Evolutionary conservation across 2,797 vertebrate genomes (phyloP).

Genomic region (Taenioides sp.): DNA sequence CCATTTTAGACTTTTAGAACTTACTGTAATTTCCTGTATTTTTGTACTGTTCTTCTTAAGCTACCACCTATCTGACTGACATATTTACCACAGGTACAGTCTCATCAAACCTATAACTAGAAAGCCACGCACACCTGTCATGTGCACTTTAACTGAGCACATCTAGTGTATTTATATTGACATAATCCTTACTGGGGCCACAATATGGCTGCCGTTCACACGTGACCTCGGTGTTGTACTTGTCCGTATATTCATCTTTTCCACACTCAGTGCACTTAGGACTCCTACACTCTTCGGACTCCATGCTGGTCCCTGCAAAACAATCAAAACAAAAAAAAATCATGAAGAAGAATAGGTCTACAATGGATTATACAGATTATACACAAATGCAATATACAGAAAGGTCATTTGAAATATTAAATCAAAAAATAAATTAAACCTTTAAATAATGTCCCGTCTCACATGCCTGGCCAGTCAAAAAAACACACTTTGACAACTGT

Average conservation of each 20-base stretch:
- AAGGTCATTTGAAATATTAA: not conserved
- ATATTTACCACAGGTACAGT: no score
- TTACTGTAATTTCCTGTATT: no score
- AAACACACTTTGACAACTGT: no score
- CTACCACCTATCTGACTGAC: no score
- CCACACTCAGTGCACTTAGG: conserved; percentile 55
- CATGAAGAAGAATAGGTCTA: not conserved
- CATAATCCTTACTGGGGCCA: conserved; percentile 64
- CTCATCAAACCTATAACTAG: no score
- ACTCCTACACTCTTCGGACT: not conserved
- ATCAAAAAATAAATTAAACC: not conserved
- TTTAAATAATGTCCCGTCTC: no score
- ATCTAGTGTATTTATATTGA: not conserved
- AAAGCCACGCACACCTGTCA: no score
- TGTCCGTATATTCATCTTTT: conserved; percentile 50
- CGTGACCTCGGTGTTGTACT: accelerated
- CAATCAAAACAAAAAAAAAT: not conserved
- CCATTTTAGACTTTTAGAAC: no score
- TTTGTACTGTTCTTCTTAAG: no score
- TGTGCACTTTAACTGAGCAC: not conserved
- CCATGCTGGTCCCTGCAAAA: conserved; percentile 66
- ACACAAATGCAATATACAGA: not conserved
- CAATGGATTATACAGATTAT: no score
- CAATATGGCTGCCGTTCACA: conserved; percentile 69
- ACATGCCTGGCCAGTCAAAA: no score